Base-by-base conservation (phyloP, 2,113 vertebrate genomes). In the Oncorhynchus mykiss region DNA sequence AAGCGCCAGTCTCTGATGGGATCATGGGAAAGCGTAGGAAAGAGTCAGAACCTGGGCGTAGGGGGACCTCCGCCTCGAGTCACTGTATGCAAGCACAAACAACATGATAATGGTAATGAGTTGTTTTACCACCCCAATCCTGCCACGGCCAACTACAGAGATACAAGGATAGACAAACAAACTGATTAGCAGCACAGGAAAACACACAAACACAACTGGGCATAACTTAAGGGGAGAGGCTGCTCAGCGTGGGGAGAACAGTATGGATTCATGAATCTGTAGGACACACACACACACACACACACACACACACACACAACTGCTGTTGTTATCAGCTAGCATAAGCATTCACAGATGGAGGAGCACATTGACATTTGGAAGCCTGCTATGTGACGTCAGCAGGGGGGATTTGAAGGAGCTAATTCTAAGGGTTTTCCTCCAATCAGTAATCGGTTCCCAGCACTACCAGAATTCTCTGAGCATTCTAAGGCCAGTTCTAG, bases 111-210 rank as follows among this genome's bases (percentile, higher is more conserved):
- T 85, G 80, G 70, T 84, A 80, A 76, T 82, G 83, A 78, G 68
- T 48, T 7, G 49, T 45, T 73, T 88, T 89, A 89, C 85, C 88
- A 85, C 90, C 84, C 74, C 70, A 77, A 79, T 84, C 85, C 86
- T 78, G 83, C 62, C 80, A 82, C 65, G 78, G 86, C 75, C 76
- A 85, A 87, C 88, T 88, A 86, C 86, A 89, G 60, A 71, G 74
- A 92, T 64, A 89, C 74, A 88, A 89, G 51, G 80, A 87, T 67
- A 85, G 82, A 89, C 85, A 90, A 86, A 88, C 82, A 90, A 60
- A 85, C 73, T 80, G 78, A 83, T 87, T 85, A 88, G 87, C 78
- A 68, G 39, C 67, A 68, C 31, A 68, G 18, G 25, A 68, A 18
- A 68, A 34, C 31, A 68, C 31, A 66, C 72, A 74, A 5, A 65